Evolutionary conservation across 1,140 invertebrate genomes (phyloP).

Genomic region (Aphaenogaster ashmeadi): DNA sequence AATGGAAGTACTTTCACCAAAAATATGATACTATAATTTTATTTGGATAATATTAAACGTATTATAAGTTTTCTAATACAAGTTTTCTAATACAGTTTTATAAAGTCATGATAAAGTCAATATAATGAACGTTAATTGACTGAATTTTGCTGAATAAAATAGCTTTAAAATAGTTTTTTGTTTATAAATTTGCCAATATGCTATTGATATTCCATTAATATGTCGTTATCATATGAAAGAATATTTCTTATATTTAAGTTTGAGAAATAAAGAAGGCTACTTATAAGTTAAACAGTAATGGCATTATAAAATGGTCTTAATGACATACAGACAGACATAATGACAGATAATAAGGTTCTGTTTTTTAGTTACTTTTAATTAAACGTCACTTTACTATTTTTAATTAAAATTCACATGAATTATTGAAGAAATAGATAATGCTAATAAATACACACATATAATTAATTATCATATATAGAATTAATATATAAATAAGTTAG

Average conservation of each 20-base stretch:
- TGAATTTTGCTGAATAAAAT: neutral
- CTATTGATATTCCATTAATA: neutral
- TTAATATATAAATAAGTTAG: neutral
- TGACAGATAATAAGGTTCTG: neutral
- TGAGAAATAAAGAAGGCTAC: neutral
- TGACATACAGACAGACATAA: neutral
- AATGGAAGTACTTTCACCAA: neutral
- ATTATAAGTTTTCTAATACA: neutral
- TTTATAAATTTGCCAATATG: neutral
- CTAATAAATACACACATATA: neutral
- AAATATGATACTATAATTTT: neutral
- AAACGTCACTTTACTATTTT: neutral
- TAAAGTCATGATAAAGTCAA: neutral
- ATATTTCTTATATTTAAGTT: neutral
- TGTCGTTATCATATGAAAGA: neutral
- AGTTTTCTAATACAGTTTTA: neutral
- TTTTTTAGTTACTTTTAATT: neutral
- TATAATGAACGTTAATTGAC: neutral
- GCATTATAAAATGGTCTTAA: neutral
- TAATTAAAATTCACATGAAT: neutral
- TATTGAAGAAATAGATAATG: neutral
- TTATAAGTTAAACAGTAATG: neutral
- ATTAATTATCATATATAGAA: neutral
- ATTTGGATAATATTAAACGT: neutral
- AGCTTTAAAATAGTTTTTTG: neutral